Evolutionary conservation across 2,797 vertebrate genomes (phyloP).

Genomic region (Spinus olivaceus): DNA sequence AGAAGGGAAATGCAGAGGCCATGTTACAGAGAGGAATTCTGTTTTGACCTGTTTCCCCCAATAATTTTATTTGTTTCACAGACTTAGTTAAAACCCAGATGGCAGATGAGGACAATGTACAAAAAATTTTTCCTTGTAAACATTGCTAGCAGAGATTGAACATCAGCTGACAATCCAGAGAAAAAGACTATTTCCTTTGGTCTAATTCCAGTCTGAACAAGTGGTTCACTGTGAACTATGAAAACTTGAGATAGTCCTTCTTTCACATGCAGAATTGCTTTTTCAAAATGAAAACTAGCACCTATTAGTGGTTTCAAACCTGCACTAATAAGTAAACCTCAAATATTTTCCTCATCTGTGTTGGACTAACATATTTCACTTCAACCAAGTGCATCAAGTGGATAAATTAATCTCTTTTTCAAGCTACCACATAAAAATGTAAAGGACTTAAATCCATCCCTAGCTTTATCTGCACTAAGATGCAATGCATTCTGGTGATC

Average conservation of each 20-base stretch:
- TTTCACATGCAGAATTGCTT: not conserved
- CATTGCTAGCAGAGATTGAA: not conserved
- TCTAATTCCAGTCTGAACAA: not conserved
- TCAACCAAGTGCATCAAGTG: not conserved
- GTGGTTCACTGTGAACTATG: not conserved
- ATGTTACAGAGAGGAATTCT: not conserved
- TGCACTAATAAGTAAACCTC: not conserved
- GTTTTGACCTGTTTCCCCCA: not conserved
- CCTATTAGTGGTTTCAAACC: not conserved
- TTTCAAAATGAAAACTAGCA: not conserved
- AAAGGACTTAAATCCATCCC: constrained; percentile 13
- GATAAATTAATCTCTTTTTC: constrained; percentile 7
- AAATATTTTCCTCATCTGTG: not conserved
- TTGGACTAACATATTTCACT: not conserved
- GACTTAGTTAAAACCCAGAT: not conserved
- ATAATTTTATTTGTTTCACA: not conserved
- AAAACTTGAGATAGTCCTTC: not conserved
- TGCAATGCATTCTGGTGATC: not conserved
- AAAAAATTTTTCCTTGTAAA: not conserved
- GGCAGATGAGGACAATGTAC: not conserved
- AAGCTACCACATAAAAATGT: not conserved
- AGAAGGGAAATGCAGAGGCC: not conserved
- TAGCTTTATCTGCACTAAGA: not conserved
- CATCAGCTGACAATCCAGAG: not conserved
- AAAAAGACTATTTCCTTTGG: not conserved